A percentile compares a stretch with the other conserved stretches of the same genome.
These are phyloP conservation scores for Gallinago paraguaiae DNA, from an alignment of 2,113 vertebrate species.

Conservation along the genomic window DNA sequence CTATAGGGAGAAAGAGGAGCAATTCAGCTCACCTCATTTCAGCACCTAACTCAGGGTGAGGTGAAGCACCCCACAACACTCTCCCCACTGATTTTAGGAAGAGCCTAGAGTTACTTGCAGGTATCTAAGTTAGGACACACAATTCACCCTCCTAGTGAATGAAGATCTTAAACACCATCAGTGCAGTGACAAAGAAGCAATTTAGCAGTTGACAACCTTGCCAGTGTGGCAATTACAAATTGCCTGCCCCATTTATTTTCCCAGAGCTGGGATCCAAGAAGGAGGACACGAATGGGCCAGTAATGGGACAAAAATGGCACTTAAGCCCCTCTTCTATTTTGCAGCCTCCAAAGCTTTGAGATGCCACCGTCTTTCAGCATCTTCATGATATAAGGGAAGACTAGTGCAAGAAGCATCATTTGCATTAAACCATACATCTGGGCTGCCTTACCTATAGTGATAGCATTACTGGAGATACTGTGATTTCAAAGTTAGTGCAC, in stretches of 20 bases:
- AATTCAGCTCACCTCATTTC: not conserved
- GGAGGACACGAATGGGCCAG: not conserved
- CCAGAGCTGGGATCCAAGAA: not conserved
- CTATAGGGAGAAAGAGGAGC: not conserved
- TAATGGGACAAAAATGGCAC: not conserved
- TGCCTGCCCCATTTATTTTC: not conserved
- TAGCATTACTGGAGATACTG: not conserved
- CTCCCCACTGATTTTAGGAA: not conserved
- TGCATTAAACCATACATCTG: not conserved
- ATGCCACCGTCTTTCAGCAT: not conserved
- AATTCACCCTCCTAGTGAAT: not conserved
- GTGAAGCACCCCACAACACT: not conserved
- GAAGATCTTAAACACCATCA: not conserved
- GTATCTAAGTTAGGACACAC: not conserved
- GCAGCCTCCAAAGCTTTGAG: not conserved
- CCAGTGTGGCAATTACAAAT: not conserved
- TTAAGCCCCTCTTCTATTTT: not conserved
- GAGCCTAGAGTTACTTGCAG: not conserved
- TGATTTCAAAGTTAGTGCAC: not conserved
- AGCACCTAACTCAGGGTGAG: not conserved
- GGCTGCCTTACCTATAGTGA: not conserved
- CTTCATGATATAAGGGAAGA: not conserved
- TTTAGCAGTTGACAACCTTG: not conserved
- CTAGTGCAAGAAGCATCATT: not conserved
- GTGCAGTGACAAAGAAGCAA: not conserved